Base-by-base conservation (phyloP, 2,888 invertebrate species). In the Abscondita cerata region DNA sequence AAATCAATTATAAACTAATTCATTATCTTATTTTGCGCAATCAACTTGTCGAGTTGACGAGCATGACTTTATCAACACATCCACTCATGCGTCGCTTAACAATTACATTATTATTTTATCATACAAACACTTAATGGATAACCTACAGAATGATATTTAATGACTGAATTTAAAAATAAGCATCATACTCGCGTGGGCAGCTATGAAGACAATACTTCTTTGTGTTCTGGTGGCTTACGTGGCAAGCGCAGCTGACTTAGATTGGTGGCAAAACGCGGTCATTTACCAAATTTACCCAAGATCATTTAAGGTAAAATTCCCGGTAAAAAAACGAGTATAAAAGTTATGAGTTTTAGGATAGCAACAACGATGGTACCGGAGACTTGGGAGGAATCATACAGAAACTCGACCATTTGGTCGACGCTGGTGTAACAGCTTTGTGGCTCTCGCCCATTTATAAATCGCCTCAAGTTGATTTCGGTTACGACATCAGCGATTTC, bases 381-480 rank as follows among this genome's bases (percentile, higher is more conserved):
- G 96, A 96, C 78, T 80, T 96, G 11, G 84, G 85, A 77, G 95
- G 95, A 85, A 80, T 72, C n/a, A 75, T 74, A 34, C 68, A 72
- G 18, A 78, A 76, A 70, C 70, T 75, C 25, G 62, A 73, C n/a
- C 72, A 76, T 66, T 67, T 79, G 3, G 68, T 70, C 34, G 87
- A 91, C 3, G 81, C 90, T 0, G 91, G 92, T 0, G 84, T 94
- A 0, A 87, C 86, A 8, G 90, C 89, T 0, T 84, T 92, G 54
- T 95, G 95, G 93, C 81, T 96, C 60, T 93, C 93, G 0, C 95
- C 95, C 0, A 90, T 96, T 70, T 93, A 89, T 79, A 82, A 83
- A 58, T 93, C 93, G 0, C 94, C 95, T 0, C 91, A 92, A 90
- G 83, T 86, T 0, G 95, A 96, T 80, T 91, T 91, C 75, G 95